These are phyloP conservation scores for Pristionchus fissidentatus DNA, from an alignment of 2,888 invertebrate species.

Conservation along the genomic window DNA sequence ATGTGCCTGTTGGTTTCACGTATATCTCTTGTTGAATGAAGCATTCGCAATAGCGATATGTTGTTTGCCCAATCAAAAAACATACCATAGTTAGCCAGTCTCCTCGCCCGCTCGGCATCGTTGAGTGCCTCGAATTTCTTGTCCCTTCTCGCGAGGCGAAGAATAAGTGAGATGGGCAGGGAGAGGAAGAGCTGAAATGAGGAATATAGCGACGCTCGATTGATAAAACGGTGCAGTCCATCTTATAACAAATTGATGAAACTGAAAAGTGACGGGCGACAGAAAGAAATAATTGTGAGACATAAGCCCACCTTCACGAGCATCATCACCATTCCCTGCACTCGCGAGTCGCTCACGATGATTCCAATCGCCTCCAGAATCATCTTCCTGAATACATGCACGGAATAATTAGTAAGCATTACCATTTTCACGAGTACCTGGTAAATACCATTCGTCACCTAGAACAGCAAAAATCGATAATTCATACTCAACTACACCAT, in stretches of 20 bases:
- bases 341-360: neutral
- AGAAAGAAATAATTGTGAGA: neutral
- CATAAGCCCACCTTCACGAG: neutral
- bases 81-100: slow-evolving; percentile 46
- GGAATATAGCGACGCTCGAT: slow-evolving; percentile 68
- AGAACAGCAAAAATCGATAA: too few species aligned
- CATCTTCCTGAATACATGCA: too few species aligned
- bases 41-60: too few species aligned
- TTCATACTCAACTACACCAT: too few species aligned
- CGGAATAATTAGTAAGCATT: too few species aligned
- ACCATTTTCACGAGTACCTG: too few species aligned
- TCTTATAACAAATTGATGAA: neutral
- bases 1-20: too few species aligned
- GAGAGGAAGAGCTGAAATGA: slow-evolving; percentile 68
- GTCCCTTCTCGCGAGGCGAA: slow-evolving; percentile 70
- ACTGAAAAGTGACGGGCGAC: too few species aligned
- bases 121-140: slow-evolving; percentile 47
- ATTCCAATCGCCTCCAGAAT: slow-evolving; percentile 80
- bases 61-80: neutral
- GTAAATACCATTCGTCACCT: too few species aligned
- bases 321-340: neutral
- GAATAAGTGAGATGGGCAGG: slow-evolving; percentile 74
- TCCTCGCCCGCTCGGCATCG: slow-evolving; percentile 20
- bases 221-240: neutral
- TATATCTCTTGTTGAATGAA: too few species aligned